Evolutionary conservation across 2,113 vertebrate species (phyloP), one percentile per base, ranked within the genome.

Genomic region (Sceloporus undulatus): DNA sequence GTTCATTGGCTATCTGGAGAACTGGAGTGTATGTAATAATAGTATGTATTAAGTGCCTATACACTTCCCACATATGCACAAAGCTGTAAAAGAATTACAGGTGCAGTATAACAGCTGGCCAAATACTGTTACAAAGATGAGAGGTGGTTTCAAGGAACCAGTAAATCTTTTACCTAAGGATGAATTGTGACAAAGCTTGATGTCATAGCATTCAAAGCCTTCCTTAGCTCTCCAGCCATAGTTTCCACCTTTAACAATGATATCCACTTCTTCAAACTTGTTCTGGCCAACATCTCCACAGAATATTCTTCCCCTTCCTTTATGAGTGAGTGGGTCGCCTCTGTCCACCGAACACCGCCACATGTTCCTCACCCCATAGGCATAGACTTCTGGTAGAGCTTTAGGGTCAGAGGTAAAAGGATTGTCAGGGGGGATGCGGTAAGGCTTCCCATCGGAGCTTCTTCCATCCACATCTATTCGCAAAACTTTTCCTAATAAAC

Each of bases 171-270:
- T 94, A 98, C 97, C 94, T 93, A 98, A 73, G 48, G 97, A 97
- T 1, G 97, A 92, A 82, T 98, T 98, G 19, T 92, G 96, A 90
- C 97, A 98, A 83, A 98, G 96, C 78, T 97, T 98, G 18, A 92
- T 27, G 68, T 98, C 97, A 0, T 96, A 98, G 87, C 98, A 98
- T 90, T 97, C 96, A 52, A 98, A 98, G 21, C 98, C 98, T 87
- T 98, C 98, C 90, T 98, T 98, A 0, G 98, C 98, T 91, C 98
- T 96, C 98, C 98, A 98, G 78, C 97, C 97, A 0, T 98, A 98
- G 94, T 98, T 98, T 25, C 97, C 98, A 27, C 98, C 98, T 91
- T 97, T 98, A 77, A 96, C 91, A 29, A 98, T 95, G n/a, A 98
- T 95, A 88, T 98, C 94, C 0, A 98, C 94, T 94, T 98, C 98